Evolutionary conservation across 2,797 vertebrate species (phyloP).

Genomic region (Eulemur coronatus): DNA sequence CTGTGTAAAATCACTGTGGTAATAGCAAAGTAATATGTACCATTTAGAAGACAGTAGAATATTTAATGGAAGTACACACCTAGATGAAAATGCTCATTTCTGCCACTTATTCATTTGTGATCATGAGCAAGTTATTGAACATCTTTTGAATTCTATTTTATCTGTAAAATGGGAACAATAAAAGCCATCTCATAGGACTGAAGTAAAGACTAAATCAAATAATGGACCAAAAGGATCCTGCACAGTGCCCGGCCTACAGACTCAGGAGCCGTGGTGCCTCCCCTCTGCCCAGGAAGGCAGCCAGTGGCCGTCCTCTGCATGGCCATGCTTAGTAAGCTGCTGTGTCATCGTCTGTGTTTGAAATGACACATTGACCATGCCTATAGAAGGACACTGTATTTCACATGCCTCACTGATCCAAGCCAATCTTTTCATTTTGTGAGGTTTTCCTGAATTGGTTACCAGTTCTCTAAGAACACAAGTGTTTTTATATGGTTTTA

Average conservation of each 20-base stretch:
- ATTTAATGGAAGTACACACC: background rate
- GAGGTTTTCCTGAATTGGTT: constrained; percentile 42
- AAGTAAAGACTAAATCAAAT: background rate
- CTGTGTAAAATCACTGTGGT: background rate
- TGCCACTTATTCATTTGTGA: background rate
- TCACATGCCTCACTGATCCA: background rate
- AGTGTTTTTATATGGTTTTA: constrained; percentile 52
- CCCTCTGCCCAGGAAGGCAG: background rate
- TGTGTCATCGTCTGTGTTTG: background rate
- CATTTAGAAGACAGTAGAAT: background rate
- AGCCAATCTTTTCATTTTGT: constrained; percentile 44
- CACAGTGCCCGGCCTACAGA: background rate
- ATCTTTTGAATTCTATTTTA: background rate
- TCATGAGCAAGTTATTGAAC: background rate
- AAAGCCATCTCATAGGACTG: background rate
- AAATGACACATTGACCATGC: background rate
- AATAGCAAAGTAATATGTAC: background rate
- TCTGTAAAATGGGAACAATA: background rate
- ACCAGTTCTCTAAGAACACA: constrained; percentile 39
- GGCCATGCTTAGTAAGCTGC: background rate
- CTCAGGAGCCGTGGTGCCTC: background rate
- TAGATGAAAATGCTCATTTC: background rate
- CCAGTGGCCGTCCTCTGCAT: fast-evolving
- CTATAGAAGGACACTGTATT: constrained; percentile 10
- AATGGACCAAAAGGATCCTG: background rate